Base-by-base conservation (phyloP, 1,140 invertebrate species). In the Drosophila ogumai region DNA sequence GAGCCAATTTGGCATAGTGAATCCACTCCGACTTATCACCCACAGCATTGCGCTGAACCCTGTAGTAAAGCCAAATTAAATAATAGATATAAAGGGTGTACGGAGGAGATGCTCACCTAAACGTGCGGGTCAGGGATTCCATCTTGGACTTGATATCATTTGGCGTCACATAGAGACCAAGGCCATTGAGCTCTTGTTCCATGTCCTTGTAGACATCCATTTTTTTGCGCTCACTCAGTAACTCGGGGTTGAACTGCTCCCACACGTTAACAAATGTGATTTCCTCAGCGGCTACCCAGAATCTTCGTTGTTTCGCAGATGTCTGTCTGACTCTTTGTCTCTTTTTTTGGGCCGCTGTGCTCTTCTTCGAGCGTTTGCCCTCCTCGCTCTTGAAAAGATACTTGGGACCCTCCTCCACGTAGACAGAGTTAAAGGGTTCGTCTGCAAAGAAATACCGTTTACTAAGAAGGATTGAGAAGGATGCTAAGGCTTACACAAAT, bases 131-230 rank as follows among this genome's bases (percentile, higher is more conserved):
- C 1, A 82, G 41, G 0, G 68, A 52, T 9, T 68, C 52, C 19
- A 78, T 65, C 77, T 82, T 82, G 0, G 32, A 12, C 8, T 64
- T 67, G 7, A 78, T 68, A 25, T 64, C 71, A 4, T 13, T 17
- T 13, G 67, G 46, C n/a, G 28, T 15, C 8, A 74, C 25, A 1
- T 22, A 2, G 3, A 74, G 12, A 1, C 67, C 75, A 6, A 34
- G 17, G 7, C n/a, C 8, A 2, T 32, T 1, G 3, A 79, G 60
- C 6, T 60, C 34, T 6, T 40, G 36, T 1, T 44, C 28, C 60
- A 79, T 79, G 15, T 78, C 55, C 31, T 32, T 55, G 17, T 78
- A 65, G 19, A 78, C 57, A 13, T 55, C 43, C 28, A 38, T 44
- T 6, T 79, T 65, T 10, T 46, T 72, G 28, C 60, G 38, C 1